Base-by-base conservation (phyloP, 2,797 vertebrate species). In the Mastacembelus armatus region DNA sequence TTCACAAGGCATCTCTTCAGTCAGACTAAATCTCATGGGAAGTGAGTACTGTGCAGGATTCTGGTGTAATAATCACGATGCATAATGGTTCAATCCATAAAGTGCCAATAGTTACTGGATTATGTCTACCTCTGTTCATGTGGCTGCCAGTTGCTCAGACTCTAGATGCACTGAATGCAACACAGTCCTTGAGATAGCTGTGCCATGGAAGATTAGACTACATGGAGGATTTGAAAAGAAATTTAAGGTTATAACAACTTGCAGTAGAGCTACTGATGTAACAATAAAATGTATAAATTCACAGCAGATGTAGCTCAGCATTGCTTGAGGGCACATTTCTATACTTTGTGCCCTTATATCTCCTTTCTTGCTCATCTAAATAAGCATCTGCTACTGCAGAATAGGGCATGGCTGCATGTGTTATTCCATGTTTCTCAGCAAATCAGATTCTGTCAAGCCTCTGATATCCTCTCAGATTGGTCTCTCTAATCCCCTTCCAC, bases 401-500 rank as follows among this genome's bases (percentile, higher is more conserved):
- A 66, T 7, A 24, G 50, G 73, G 68, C 71, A 71, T 75, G 77
- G 85, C 75, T 80, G 74, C 81, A 84, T 87, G 77, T 76, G 71
- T 70, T 71, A 85, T 81, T 75, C 80, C 49, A 3, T 68, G 78
- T 80, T 85, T 70, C 73, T 56, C 66, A 50, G 60, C 72, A 78
- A 81, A 83, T 70, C 82, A 71, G 60, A 88, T 70, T 59, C 65
- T 32, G 74, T 69, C 60, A 55, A 78, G 69, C 74, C 65, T 71
- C 60, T 78, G 78, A 83, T 81, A 82, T 73, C 72, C 77, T 55
- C 66, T 62, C 56, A 71, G 68, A 84, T 86, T 72, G 77, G 76
- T 77, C 66, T 30, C 56, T 59, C 56, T 89, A 89, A 91, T 90
- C 89, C 77, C 69, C 40, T 44, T 71, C 69, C 60, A 52, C 45